These are phyloP conservation scores for Callyntrura guangdongensis DNA, from an alignment of 2,888 invertebrate genomes.

Conservation along the genomic window DNA sequence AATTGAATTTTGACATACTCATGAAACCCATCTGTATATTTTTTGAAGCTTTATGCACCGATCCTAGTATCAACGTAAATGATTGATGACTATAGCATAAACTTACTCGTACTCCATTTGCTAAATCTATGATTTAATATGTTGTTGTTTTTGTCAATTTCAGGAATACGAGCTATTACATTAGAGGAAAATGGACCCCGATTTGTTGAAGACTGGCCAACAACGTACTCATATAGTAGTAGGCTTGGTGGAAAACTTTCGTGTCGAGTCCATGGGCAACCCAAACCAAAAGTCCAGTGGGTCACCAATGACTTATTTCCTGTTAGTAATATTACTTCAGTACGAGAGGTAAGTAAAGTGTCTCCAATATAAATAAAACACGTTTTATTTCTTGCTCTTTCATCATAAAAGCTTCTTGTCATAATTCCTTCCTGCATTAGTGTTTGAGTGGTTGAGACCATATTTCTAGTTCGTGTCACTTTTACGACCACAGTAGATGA, in stretches of 20 bases:
- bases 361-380: background rate
- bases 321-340: conserved; percentile 82
- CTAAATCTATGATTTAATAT: background rate
- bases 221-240: conserved; percentile 82
- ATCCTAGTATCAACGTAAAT: too few species aligned
- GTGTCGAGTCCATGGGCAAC: conserved; percentile 83
- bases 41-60: too few species aligned
- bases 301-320: conserved; percentile 83
- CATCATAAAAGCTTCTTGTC: too few species aligned
- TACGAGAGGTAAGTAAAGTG: conserved; percentile 83
- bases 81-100: too few species aligned
- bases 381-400: too few species aligned
- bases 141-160: background rate
- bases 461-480: background rate
- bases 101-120: too few species aligned
- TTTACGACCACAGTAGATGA: background rate
- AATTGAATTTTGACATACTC: too few species aligned
- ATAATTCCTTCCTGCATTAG: background rate
- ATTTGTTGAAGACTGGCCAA: conserved; percentile 83
- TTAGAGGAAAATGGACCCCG: conserved; percentile 84
- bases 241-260: conserved; percentile 81
- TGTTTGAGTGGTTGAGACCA: background rate
- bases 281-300: conserved; percentile 83
- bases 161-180: conserved; percentile 79
- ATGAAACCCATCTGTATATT: too few species aligned